Conservation (phyloP, 2,113 vertebrate species). For the Megaceryle torquata region DNA sequence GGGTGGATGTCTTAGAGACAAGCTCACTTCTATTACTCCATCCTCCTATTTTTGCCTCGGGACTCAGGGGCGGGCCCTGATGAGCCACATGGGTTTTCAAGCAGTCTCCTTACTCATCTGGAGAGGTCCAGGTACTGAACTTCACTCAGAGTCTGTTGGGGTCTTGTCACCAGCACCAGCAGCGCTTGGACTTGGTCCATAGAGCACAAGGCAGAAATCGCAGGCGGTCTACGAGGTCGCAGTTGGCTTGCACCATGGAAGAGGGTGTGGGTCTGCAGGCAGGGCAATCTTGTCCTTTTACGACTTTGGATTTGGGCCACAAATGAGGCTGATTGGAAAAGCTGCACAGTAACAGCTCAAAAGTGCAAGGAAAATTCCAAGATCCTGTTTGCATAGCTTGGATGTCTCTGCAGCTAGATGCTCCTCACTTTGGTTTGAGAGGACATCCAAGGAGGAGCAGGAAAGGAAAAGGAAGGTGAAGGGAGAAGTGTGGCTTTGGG, state of each 20-base stretch:
- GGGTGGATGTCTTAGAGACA: neutral
- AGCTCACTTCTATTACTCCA: neutral
- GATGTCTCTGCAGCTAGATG: neutral
- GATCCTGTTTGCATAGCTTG: neutral
- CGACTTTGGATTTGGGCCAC: rapidly evolving
- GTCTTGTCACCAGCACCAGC: neutral
- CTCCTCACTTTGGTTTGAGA: neutral
- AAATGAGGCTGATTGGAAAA: neutral
- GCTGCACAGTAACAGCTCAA: neutral
- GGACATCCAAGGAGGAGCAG: neutral
- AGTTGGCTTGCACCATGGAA: neutral
- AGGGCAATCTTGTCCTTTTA: neutral
- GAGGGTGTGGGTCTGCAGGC: neutral
- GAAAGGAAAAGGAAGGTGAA: neutral
- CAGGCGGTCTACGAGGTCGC: no score
- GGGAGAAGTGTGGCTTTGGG: neutral
- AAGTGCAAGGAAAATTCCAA: neutral
- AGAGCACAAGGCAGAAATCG: neutral
- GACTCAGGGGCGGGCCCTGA: neutral
- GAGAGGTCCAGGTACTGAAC: neutral
- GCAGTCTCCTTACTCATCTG: neutral
- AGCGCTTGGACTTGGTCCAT: neutral
- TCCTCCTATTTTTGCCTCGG: neutral
- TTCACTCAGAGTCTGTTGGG: neutral
- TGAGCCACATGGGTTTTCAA: neutral